These are phyloP conservation scores for Lasioglossum morio DNA, from an alignment of 2,888 invertebrate species.

Conservation along the genomic window DNA sequence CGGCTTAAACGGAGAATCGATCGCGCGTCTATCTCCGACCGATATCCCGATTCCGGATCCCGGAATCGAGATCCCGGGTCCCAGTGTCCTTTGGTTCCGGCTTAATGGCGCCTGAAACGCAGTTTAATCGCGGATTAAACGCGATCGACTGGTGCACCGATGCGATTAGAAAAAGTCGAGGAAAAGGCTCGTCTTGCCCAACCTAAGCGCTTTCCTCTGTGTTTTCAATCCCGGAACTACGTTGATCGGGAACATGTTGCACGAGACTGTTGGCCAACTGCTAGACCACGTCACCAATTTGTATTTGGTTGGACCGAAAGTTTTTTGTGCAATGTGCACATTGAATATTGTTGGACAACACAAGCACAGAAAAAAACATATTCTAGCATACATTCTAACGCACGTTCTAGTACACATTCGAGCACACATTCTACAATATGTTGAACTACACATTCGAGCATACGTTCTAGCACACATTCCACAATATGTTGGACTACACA, in stretches of 20 bases:
- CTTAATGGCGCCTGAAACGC: slow-evolving; percentile 82
- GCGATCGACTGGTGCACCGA: slow-evolving; percentile 69
- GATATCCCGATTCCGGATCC: slow-evolving; percentile 74
- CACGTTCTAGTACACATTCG: no score
- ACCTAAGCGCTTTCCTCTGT: not conserved
- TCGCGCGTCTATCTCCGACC: slow-evolving; percentile 74
- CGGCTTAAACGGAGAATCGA: slow-evolving; percentile 81
- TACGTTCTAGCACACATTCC: no score
- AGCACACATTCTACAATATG: no score
- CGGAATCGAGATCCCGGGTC: slow-evolving; percentile 33
- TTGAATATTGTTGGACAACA: no score
- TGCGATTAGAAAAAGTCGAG: slow-evolving; percentile 71
- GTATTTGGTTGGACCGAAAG: no score
- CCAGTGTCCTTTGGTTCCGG: slow-evolving; percentile 76
- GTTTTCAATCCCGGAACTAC: not conserved
- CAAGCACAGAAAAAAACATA: no score
- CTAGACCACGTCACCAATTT: no score
- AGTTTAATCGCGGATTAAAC: slow-evolving; percentile 82
- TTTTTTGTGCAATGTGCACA: no score
- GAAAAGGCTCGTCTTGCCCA: slow-evolving; percentile 6
- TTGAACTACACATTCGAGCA: no score
- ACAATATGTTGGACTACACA: no score
- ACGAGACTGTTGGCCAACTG: not conserved
- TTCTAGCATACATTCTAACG: no score
- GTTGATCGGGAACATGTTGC: not conserved